Percentiles rank a stretch among this genome's conserved stretches.
These are phyloP conservation scores for Trachythela sp. DNA, from an alignment of 64 coral and sea anemone genomes.

Conservation along the genomic window DNA sequence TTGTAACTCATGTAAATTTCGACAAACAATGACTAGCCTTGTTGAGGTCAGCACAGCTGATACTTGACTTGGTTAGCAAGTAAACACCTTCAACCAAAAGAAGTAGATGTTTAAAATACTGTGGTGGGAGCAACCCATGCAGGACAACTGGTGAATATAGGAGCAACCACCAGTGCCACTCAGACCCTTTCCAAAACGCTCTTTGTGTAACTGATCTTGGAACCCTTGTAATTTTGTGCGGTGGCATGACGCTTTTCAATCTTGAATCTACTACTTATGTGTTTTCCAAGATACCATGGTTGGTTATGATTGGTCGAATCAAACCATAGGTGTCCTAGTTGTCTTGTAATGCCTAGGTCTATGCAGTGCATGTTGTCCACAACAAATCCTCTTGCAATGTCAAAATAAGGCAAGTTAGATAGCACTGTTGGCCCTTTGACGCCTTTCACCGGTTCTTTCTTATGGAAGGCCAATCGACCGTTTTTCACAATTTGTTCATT, in stretches of 20 bases:
- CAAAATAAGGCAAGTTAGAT: not conserved
- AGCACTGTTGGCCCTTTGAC: not conserved
- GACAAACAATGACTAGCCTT: conserved; percentile 6
- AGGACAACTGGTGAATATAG: conserved; percentile 7
- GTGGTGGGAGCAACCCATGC: not conserved
- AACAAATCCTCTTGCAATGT: conserved; percentile 18
- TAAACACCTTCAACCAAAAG: conserved; percentile 9
- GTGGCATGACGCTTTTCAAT: not conserved
- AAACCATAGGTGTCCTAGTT: conserved; percentile 15
- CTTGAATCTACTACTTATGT: not conserved
- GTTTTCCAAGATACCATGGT: not conserved
- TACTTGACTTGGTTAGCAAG: not conserved
- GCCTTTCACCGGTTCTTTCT: not conserved
- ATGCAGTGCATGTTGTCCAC: conserved; percentile 19
- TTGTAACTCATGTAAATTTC: not conserved
- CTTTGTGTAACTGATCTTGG: conserved; percentile 15
- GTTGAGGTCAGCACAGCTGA: not conserved
- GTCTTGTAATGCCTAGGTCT: conserved; percentile 8
- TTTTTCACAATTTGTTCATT: not conserved
- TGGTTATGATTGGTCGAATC: not conserved
- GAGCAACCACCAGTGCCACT: conserved; percentile 21
- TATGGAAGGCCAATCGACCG: not conserved
- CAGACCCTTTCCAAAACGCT: conserved; percentile 12
- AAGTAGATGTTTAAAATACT: not conserved
- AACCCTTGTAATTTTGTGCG: not conserved